Conservation (phyloP, 2,797 vertebrate species). For the Danionella dracula region DNA sequence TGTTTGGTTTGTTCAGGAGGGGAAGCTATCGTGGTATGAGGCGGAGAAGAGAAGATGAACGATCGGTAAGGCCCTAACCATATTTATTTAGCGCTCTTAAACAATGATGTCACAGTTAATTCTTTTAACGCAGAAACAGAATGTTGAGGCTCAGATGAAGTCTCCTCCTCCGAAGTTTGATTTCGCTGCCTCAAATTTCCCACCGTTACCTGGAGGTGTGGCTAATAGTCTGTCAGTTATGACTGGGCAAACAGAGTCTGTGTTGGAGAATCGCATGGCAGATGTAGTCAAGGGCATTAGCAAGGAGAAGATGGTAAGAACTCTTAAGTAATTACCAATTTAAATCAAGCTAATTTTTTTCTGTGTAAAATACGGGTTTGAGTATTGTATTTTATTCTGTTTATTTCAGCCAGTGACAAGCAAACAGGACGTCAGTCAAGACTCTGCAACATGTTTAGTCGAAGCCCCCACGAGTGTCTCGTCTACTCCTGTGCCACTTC, state of each 20-base stretch:
- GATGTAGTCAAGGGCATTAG: constrained; percentile 89
- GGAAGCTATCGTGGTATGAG: constrained; percentile 84
- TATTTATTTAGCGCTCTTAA: neutral
- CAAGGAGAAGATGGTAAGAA: constrained; percentile 80
- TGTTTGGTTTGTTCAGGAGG: constrained; percentile 68
- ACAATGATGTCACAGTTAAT: constrained; percentile 11
- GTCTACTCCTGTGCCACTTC: constrained; percentile 13
- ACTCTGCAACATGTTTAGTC: constrained; percentile 13
- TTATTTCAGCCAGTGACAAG: constrained; percentile 37
- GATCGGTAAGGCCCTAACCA: constrained; percentile 63
- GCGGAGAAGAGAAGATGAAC: constrained; percentile 85
- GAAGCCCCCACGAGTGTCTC: constrained; percentile 26
- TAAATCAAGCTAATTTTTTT: too few relatives aligned
- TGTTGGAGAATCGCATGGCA: constrained; percentile 90
- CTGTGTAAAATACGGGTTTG: too few relatives aligned
- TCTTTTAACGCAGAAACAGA: constrained; percentile 69
- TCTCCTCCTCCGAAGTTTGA: constrained; percentile 91
- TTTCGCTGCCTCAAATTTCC: constrained; percentile 90
- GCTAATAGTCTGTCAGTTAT: constrained; percentile 60
- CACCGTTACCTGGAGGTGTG: constrained; percentile 90
- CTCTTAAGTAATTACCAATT: too few relatives aligned
- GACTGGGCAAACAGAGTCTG: constrained; percentile 69
- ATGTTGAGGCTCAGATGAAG: constrained; percentile 79
- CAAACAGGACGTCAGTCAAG: constrained; percentile 45
- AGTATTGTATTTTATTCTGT: neutral